These are phyloP conservation scores for Bombus sibiricus DNA, from an alignment of 1,140 invertebrate genomes.

Conservation along the genomic window DNA sequence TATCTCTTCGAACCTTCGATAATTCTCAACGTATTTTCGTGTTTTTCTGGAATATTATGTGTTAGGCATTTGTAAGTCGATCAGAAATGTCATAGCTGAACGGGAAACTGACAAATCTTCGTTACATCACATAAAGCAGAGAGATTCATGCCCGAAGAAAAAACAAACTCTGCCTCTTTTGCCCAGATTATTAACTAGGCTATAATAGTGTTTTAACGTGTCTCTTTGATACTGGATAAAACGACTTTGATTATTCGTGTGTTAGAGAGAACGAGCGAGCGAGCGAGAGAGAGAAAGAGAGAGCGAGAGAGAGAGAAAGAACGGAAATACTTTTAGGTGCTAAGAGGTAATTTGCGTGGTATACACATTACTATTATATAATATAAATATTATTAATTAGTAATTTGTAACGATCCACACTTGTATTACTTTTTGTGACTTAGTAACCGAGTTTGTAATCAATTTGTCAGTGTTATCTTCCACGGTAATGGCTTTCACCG, in stretches of 20 bases:
- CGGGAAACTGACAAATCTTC: not conserved
- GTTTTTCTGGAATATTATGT: slow-evolving; percentile 5
- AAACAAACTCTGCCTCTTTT: not conserved
- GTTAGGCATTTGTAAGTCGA: not conserved
- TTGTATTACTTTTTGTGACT: slow-evolving; percentile 66
- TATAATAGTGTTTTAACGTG: slow-evolving; percentile 22
- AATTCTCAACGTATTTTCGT: slow-evolving; percentile 13
- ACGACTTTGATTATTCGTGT: slow-evolving; percentile 54
- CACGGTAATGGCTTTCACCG: slow-evolving; percentile 1
- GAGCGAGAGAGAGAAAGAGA: not conserved
- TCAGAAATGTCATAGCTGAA: not conserved
- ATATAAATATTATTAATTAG: slow-evolving; percentile 3
- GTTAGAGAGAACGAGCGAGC: not conserved
- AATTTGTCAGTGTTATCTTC: not conserved
- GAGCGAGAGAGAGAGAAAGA: not conserved
- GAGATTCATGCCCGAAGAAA: not conserved
- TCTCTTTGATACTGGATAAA: slow-evolving; percentile 75
- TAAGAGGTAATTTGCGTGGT: slow-evolving; percentile 12
- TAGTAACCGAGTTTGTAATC: slow-evolving; percentile 61
- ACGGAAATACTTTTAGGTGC: slow-evolving; percentile 1
- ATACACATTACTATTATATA: slow-evolving; percentile 28
- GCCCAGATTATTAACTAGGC: slow-evolving; percentile 20
- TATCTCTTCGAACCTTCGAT: not conserved
- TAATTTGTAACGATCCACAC: not conserved
- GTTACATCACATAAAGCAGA: not conserved